Conservation (phyloP, 2,113 vertebrate genomes). For the Buteo buteo region DNA sequence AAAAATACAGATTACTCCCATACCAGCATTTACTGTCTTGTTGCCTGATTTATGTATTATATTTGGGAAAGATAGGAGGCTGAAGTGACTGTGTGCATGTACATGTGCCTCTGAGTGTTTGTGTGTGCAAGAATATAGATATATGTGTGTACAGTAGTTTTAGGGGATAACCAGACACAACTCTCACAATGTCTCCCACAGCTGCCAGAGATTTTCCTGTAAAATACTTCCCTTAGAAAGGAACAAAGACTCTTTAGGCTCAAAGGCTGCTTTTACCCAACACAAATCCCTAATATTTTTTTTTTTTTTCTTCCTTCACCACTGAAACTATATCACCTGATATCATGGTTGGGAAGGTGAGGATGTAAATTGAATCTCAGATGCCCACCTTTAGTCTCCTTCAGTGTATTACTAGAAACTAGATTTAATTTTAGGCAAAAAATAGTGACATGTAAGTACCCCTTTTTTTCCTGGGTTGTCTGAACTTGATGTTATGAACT, state of each 20-base stretch:
- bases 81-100: background rate
- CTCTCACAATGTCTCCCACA: background rate
- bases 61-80: background rate
- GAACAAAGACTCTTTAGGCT: background rate
- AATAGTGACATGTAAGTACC: rapidly evolving
- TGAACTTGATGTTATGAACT: background rate
- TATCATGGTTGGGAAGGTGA: background rate
- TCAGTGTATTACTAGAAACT: background rate
- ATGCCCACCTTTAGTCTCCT: background rate
- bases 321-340: background rate
- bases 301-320: background rate
- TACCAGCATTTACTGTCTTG: background rate
- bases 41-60: background rate
- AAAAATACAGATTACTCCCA: background rate
- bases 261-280: background rate
- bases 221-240: background rate
- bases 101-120: rapidly evolving
- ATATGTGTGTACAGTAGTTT: background rate
- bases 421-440: background rate
- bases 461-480: rapidly evolving
- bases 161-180: background rate
- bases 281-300: background rate
- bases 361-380: background rate
- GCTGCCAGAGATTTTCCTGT: background rate
- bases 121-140: background rate